Conservation (phyloP, 2,888 invertebrate species). For the Syrista parreyssii region DNA sequence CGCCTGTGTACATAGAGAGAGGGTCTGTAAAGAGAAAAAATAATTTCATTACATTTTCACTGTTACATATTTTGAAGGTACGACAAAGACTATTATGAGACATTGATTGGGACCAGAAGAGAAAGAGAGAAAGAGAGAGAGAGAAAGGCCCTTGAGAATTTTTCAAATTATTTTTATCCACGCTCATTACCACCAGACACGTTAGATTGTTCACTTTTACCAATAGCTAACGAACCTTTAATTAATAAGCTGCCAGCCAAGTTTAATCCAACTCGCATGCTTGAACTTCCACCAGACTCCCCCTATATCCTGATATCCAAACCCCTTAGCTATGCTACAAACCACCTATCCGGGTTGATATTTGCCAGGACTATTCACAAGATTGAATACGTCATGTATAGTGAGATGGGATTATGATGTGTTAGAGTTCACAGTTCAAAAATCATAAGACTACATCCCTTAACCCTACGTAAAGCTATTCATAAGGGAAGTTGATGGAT, state of each 20-base stretch:
- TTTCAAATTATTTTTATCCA: not conserved
- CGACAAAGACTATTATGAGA: too few species aligned
- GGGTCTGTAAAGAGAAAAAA: too few species aligned
- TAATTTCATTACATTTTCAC: too few species aligned
- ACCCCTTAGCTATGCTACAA: constrained; percentile 12
- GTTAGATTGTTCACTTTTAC: constrained; percentile 23
- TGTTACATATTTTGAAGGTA: too few species aligned
- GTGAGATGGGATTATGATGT: not conserved
- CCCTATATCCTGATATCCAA: not conserved
- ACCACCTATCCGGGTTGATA: constrained; percentile 15
- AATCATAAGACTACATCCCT: not conserved
- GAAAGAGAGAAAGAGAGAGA: constrained; percentile 8
- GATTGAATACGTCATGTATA: not conserved
- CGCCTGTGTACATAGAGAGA: not conserved
- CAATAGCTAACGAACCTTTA: constrained; percentile 41
- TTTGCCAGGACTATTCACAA: constrained; percentile 28
- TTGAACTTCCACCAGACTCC: constrained; percentile 30
- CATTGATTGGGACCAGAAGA: not conserved
- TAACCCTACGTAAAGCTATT: not conserved
- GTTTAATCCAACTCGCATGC: constrained; percentile 39
- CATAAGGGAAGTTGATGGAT: not conserved
- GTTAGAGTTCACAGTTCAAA: not conserved
- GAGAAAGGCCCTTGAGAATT: not conserved
- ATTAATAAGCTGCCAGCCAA: constrained; percentile 47
- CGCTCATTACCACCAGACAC: not conserved